Evolutionary conservation across 2,797 vertebrate genomes (phyloP), one percentile per base, ranked within the genome.

Genomic region (Hemitrygon akajei): DNA sequence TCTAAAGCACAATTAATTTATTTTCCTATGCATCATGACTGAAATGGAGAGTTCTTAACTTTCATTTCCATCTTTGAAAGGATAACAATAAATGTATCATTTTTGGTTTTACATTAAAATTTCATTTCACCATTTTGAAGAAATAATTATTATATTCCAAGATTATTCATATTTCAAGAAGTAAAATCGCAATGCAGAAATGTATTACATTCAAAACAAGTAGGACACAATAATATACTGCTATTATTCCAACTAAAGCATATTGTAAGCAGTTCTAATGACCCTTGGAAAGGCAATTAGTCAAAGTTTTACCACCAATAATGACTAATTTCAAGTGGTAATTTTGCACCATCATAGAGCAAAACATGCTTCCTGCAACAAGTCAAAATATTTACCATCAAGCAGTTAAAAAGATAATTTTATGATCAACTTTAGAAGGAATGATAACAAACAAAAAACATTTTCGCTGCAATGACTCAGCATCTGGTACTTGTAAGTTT

Each of bases 241-340:
- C 47, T 47, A 75, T 75, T 76, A 93, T 93, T 92, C 69, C 37
- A 93, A 56, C 27, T 71, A 27, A 37, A 56, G 91, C 27, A 92
- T 37, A 18, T n/a, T 76, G 16, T 71, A 75, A 75, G 69, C 69
- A 93, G 40, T 56, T 5, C 91, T 58, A 56, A 76, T 76, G 91
- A 56, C 27, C 40, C 47, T 69, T 66, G 73, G 1, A 71, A 89
- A 71, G 87, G 66, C n/a, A 37, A 18, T 37, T 71, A 86, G 27
- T 60, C 30, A 37, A 91, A 91, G 87, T 69, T 20, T 30, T 58
- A 56, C 63, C 34, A n/a, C n/a, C 7, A 14, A 66, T 30, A 66
- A 7, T 11, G 25, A 25, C 3, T 91, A 25, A n/a, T 40, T 66
- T 91, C 10, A 40, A 71, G 34, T 71, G 20, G 34, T 40, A 69